Conservation (phyloP, 1,140 invertebrate species). For the Melipona quadrifasciata region DNA sequence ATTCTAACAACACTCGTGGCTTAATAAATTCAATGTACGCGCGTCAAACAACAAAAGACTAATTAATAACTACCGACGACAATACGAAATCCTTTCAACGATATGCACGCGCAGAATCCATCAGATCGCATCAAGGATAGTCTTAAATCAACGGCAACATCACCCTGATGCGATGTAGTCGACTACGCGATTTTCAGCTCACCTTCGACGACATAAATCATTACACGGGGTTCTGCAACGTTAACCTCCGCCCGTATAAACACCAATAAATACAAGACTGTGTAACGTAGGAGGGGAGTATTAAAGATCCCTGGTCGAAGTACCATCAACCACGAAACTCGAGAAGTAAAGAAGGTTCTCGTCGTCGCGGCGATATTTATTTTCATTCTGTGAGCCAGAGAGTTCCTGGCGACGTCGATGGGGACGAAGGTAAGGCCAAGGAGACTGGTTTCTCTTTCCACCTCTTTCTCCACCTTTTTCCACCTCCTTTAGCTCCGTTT, state of each 20-base stretch:
- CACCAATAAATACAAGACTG: conserved; percentile 43
- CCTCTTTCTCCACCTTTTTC: conserved; percentile 13
- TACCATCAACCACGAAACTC: conserved; percentile 40
- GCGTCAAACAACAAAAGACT: neutral
- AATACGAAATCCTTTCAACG: neutral
- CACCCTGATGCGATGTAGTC: neutral
- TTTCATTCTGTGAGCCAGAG: conserved; percentile 42
- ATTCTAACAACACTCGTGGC: neutral
- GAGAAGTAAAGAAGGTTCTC: conserved; percentile 40
- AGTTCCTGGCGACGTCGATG: conserved; percentile 47
- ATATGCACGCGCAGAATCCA: neutral
- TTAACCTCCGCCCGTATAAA: conserved; percentile 45
- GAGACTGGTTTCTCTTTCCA: conserved; percentile 53
- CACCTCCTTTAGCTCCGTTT: conserved; percentile 10
- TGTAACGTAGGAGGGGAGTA: conserved; percentile 4
- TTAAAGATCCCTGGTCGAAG: conserved; percentile 22
- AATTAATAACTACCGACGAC: neutral
- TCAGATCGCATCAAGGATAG: conserved; percentile 3
- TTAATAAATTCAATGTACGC: neutral
- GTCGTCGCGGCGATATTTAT: conserved; percentile 46
- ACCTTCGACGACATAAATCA: conserved; percentile 37
- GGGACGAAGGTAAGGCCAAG: conserved; percentile 32
- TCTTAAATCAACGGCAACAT: conserved; percentile 17
- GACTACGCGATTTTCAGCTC: neutral
- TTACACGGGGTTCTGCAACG: conserved; percentile 21